These are phyloP conservation scores for Acleris holmiana DNA, from an alignment of 2,888 invertebrate genomes.

Conservation along the genomic window DNA sequence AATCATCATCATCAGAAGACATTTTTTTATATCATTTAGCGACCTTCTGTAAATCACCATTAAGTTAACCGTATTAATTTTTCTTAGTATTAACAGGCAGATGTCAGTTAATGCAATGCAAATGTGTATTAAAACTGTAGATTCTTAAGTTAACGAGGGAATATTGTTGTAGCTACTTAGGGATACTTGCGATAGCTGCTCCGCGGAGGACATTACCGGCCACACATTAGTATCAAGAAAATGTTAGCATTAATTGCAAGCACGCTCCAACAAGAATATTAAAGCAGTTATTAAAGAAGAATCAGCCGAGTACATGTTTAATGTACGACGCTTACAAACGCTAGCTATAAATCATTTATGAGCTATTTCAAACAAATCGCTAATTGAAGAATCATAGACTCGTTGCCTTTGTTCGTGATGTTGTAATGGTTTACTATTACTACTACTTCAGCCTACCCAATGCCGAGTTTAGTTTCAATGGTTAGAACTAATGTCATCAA, in stretches of 20 bases:
- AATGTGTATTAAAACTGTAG: constrained; percentile 43
- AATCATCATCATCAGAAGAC: constrained; percentile 24
- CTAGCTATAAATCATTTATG: constrained; percentile 36
- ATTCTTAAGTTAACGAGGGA: constrained; percentile 28
- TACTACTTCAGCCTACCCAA: neutral
- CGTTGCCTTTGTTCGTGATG: too few species aligned
- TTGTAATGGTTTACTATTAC: neutral
- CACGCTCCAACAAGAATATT: constrained; percentile 48
- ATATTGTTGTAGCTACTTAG: constrained; percentile 26
- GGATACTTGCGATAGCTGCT: constrained; percentile 37
- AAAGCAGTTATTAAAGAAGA: constrained; percentile 29
- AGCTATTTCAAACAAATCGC: constrained; percentile 12
- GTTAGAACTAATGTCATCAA: constrained; percentile 4
- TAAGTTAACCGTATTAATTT: constrained; percentile 30
- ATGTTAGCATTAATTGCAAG: constrained; percentile 49
- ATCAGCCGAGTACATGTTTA: constrained; percentile 38
- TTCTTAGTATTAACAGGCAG: constrained; percentile 42
- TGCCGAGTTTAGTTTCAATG: constrained; percentile 3
- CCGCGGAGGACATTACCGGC: constrained; percentile 43
- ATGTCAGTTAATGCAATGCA: constrained; percentile 45
- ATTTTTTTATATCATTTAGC: constrained; percentile 25
- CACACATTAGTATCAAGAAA: constrained; percentile 51
- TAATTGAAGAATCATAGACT: constrained; percentile 6
- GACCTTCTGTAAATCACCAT: constrained; percentile 29
- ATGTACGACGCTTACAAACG: constrained; percentile 41